Evolutionary conservation across 2,888 invertebrate species (phyloP).

Genomic region (Eupithecia dodoneata): DNA sequence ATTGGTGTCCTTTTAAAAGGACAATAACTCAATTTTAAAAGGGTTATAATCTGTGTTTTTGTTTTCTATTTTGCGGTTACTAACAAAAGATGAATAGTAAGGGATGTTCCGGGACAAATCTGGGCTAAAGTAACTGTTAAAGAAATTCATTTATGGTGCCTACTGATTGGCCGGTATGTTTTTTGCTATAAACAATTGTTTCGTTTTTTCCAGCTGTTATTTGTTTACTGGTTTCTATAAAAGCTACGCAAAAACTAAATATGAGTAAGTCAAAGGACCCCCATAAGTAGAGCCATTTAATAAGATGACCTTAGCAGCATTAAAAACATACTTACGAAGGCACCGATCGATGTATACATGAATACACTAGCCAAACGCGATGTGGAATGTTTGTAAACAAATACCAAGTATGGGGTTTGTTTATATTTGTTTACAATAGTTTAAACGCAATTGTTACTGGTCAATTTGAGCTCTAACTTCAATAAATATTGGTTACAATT

Average conservation of each 20-base stretch:
- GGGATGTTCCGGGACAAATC: slow-evolving; percentile 56
- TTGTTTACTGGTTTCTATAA: not conserved
- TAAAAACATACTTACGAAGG: too few relatives aligned
- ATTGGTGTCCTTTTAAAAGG: slow-evolving; percentile 31
- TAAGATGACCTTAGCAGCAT: too few relatives aligned
- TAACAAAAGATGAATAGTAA: slow-evolving; percentile 47
- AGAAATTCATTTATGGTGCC: slow-evolving; percentile 63
- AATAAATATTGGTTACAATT: too few relatives aligned
- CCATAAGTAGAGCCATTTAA: not conserved
- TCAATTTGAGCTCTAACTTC: too few relatives aligned
- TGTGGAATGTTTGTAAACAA: too few relatives aligned
- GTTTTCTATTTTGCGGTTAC: slow-evolving; percentile 59
- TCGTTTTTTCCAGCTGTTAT: slow-evolving; percentile 4
- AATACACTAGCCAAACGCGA: too few relatives aligned
- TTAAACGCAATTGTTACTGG: too few relatives aligned
- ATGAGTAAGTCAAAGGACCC: not conserved
- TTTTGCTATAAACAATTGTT: slow-evolving; percentile 41
- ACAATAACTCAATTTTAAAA: slow-evolving; percentile 69
- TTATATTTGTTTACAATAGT: too few relatives aligned
- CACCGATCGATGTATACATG: too few relatives aligned
- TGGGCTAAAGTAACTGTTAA: slow-evolving; percentile 55
- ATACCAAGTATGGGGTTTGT: too few relatives aligned
- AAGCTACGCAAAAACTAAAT: not conserved
- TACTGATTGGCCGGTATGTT: not conserved
- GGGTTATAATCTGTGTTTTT: slow-evolving; percentile 67